Evolutionary conservation across 1,140 invertebrate genomes (phyloP).

Genomic region (Rhynchophorus ferrugineus): DNA sequence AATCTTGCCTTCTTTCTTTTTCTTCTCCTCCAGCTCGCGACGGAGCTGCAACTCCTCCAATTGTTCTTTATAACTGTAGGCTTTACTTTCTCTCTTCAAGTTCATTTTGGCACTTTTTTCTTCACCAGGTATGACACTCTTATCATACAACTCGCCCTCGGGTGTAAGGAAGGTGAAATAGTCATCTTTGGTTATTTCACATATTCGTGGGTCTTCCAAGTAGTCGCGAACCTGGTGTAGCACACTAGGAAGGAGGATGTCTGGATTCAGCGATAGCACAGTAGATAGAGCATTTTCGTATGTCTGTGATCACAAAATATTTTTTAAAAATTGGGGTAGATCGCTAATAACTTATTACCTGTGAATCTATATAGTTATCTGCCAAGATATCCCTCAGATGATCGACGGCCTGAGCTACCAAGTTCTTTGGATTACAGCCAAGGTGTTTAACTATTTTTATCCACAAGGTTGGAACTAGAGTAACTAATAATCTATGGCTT

Average conservation of each 20-base stretch:
- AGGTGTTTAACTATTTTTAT: constrained; percentile 52
- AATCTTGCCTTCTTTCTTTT: constrained; percentile 72
- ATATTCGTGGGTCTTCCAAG: constrained; percentile 59
- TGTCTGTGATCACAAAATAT: constrained; percentile 40
- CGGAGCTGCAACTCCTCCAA: constrained; percentile 87
- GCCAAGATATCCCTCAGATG: constrained; percentile 54
- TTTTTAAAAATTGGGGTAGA: too few species aligned
- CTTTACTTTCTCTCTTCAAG: constrained; percentile 92
- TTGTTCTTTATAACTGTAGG: constrained; percentile 95
- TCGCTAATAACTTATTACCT: too few species aligned
- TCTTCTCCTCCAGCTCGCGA: constrained; percentile 85
- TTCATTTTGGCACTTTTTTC: constrained; percentile 69
- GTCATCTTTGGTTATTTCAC: constrained; percentile 74
- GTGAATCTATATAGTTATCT: constrained; percentile 48
- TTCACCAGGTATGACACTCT: constrained; percentile 71
- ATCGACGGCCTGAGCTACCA: constrained; percentile 47
- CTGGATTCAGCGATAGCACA: constrained; percentile 56
- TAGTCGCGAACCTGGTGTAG: constrained; percentile 45
- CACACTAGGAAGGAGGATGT: constrained; percentile 53
- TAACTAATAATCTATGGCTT: constrained; percentile 59
- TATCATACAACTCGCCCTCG: constrained; percentile 87
- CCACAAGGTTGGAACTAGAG: constrained; percentile 51
- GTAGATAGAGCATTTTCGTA: constrained; percentile 60
- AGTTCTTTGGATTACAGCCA: constrained; percentile 47
- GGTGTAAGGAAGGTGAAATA: constrained; percentile 84